Evolutionary conservation across 2,113 vertebrate genomes (phyloP).

Genomic region (Cheirogaleus medius): DNA sequence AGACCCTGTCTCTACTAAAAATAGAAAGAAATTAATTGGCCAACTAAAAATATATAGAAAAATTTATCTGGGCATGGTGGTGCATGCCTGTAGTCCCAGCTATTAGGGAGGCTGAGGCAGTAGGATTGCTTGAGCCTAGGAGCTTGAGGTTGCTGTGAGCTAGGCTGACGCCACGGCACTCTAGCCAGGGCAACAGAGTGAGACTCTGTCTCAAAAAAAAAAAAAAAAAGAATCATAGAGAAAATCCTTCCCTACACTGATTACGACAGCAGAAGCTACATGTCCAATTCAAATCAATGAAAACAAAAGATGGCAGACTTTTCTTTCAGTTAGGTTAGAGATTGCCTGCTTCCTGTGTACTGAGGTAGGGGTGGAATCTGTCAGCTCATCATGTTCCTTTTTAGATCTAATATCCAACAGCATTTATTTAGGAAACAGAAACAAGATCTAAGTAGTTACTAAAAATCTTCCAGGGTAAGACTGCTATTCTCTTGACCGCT

Average conservation of each 20-base stretch:
- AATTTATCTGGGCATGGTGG: too few relatives aligned
- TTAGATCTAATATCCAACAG: neutral
- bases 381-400: neutral
- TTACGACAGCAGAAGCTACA: neutral
- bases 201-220: too few relatives aligned
- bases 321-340: neutral
- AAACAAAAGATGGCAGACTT: neutral
- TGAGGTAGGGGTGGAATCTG: neutral
- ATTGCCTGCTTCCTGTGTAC: neutral
- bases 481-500: neutral
- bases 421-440: constrained; percentile 48
- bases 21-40: too few relatives aligned
- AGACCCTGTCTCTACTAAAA: too few relatives aligned
- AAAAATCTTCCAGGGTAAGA: neutral
- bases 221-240: too few relatives aligned
- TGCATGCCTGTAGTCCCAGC: too few relatives aligned
- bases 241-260: neutral
- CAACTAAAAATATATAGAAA: too few relatives aligned
- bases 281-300: neutral
- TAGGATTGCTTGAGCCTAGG: too few relatives aligned
- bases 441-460: constrained; percentile 3
- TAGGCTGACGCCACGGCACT: too few relatives aligned
- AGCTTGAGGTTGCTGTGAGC: too few relatives aligned
- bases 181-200: too few relatives aligned
- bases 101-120: too few relatives aligned